Conservation (phyloP, 2,113 vertebrate species). For the Strix uralensis region DNA sequence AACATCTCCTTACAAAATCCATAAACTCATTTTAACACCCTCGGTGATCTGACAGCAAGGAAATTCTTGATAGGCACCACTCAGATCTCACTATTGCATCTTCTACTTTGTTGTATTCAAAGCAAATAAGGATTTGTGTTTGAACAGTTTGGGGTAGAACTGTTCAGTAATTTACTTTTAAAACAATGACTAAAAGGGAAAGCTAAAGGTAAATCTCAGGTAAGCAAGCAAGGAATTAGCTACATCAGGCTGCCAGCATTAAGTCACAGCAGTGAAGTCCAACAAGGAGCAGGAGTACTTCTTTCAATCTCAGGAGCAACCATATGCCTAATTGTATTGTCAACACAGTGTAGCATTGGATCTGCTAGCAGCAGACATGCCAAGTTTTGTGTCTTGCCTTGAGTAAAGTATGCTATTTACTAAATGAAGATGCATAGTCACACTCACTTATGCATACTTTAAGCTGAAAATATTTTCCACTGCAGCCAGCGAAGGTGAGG, state of each 20-base stretch:
- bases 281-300: not conserved
- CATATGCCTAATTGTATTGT: not conserved
- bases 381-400: not conserved
- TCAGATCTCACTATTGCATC: not conserved
- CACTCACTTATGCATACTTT: no score
- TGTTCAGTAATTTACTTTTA: not conserved
- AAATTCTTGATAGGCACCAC: not conserved
- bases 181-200: not conserved
- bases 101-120: not conserved
- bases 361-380: not conserved
- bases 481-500: not conserved
- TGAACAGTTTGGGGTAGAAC: not conserved
- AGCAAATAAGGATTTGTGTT: not conserved
- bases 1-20: not conserved
- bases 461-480: not conserved
- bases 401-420: not conserved
- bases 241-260: not conserved
- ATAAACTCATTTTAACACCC: not conserved
- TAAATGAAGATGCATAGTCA: not conserved
- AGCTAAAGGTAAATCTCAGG: not conserved
- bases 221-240: not conserved
- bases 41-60: not conserved
- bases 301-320: not conserved
- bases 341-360: rapidly evolving
- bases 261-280: not conserved